These are phyloP conservation scores for Drosophila kuntzei DNA, from an alignment of 2,888 invertebrate species.

Conservation along the genomic window DNA sequence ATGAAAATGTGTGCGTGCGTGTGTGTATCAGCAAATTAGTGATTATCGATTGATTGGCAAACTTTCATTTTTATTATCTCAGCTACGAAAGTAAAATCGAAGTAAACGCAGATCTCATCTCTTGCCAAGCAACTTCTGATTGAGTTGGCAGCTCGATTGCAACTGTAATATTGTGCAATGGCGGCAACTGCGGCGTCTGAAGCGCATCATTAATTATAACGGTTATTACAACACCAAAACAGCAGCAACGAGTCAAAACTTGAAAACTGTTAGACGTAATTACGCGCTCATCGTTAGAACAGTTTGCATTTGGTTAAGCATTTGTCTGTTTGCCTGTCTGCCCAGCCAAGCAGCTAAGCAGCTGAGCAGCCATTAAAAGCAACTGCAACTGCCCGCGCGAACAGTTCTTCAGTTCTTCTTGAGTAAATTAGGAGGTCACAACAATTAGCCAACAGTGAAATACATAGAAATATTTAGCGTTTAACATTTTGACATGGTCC, in stretches of 20 bases:
- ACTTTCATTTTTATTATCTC: slow-evolving; percentile 50
- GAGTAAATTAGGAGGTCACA: slow-evolving; percentile 85
- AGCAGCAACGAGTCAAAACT: slow-evolving; percentile 30
- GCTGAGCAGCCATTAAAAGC: slow-evolving; percentile 62
- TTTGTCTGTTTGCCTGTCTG: slow-evolving; percentile 29
- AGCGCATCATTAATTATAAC: slow-evolving; percentile 75
- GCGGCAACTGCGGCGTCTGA: background rate
- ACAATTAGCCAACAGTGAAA: slow-evolving; percentile 83
- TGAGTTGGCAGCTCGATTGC: slow-evolving; percentile 37
- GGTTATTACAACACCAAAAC: slow-evolving; percentile 70
- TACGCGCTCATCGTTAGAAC: slow-evolving; percentile 76
- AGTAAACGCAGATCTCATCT: slow-evolving; percentile 1
- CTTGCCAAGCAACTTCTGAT: slow-evolving; percentile 13
- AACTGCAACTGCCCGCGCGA: slow-evolving; percentile 31
- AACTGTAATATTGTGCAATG: slow-evolving; percentile 51
- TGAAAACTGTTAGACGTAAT: slow-evolving; percentile 72
- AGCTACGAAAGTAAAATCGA: slow-evolving; percentile 43
- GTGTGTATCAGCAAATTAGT: slow-evolving; percentile 1
- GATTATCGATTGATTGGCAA: slow-evolving; percentile 31
- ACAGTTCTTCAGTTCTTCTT: slow-evolving; percentile 74
- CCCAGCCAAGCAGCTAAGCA: slow-evolving; percentile 63
- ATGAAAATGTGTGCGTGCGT: slow-evolving; percentile 6
- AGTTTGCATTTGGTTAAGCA: slow-evolving; percentile 55
- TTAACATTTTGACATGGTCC: slow-evolving; percentile 75
- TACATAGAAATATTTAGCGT: slow-evolving; percentile 72